Percentiles rank a stretch among this genome's conserved stretches.
These are phyloP conservation scores for Brachystomella parvula DNA, from an alignment of 1,140 invertebrate genomes.

Conservation along the genomic window DNA sequence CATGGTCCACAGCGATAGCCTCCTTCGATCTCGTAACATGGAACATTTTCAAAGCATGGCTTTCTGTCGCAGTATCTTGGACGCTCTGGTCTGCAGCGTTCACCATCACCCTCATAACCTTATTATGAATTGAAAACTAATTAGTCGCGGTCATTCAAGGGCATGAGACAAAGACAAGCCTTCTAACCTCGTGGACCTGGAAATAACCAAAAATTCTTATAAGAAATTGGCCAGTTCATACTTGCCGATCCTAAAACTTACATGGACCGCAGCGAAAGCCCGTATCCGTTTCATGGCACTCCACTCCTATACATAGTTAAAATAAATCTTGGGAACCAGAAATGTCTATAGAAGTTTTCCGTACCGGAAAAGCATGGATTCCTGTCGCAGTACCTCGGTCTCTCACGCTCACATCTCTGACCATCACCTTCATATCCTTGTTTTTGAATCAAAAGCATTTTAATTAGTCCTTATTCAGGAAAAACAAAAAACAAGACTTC, in stretches of 20 bases:
- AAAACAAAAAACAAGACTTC: not conserved
- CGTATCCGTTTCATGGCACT: not conserved
- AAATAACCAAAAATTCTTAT: too few species aligned
- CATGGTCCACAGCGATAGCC: not conserved
- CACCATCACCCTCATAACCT: not conserved
- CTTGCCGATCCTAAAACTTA: too few species aligned
- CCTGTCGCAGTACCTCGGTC: not conserved
- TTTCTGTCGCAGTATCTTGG: not conserved
- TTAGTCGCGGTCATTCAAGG: too few species aligned
- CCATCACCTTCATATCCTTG: slow-evolving; percentile 5
- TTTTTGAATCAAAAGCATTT: too few species aligned
- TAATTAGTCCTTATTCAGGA: too few species aligned
- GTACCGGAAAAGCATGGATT: slow-evolving; percentile 2
- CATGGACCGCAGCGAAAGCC: slow-evolving; percentile 5
- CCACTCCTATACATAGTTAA: not conserved
- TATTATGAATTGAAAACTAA: too few species aligned
- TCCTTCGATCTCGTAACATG: not conserved
- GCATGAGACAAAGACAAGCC: too few species aligned
- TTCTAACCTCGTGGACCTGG: too few species aligned
- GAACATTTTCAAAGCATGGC: not conserved
- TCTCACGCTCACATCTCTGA: not conserved
- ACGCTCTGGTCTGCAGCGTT: not conserved
- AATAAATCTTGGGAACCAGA: not conserved
- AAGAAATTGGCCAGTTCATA: too few species aligned
- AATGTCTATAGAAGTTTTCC: not conserved